Percentiles rank a stretch among this genome's conserved stretches.
These are phyloP conservation scores for Neopelma chrysocephalum DNA, from an alignment of 2,797 vertebrate species.

Conservation along the genomic window DNA sequence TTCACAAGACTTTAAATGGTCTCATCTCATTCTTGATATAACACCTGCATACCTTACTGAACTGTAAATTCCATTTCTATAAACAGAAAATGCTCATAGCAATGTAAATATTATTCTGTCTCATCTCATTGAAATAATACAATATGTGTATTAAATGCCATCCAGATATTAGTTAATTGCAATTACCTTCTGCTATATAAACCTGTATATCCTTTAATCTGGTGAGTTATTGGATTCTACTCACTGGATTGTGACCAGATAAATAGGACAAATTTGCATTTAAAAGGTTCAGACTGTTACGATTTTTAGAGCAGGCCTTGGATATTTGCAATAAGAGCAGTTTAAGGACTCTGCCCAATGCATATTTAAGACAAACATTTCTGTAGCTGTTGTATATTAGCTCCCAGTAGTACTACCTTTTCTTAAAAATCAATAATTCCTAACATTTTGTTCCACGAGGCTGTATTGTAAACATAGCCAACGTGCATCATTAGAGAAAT, in stretches of 20 bases:
- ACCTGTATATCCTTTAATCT: constrained; percentile 67
- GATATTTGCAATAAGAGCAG: constrained; percentile 56
- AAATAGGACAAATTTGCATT: constrained; percentile 69
- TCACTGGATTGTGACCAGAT: constrained; percentile 67
- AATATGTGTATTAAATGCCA: constrained; percentile 62
- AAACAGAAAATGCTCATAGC: constrained; percentile 56
- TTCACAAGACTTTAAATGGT: constrained; percentile 60
- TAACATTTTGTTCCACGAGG: constrained; percentile 31
- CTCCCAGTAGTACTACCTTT: neutral
- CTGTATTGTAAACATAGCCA: constrained; percentile 17
- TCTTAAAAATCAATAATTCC: constrained; percentile 16
- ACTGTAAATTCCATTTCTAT: constrained; percentile 64
- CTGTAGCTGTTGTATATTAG: constrained; percentile 14
- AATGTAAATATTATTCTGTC: constrained; percentile 75
- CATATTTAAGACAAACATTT: constrained; percentile 23
- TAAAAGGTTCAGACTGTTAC: constrained; percentile 59
- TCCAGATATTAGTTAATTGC: constrained; percentile 68
- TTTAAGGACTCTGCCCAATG: constrained; percentile 45
- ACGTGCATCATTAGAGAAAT: constrained; percentile 13
- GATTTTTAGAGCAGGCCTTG: constrained; percentile 61
- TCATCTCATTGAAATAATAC: constrained; percentile 68
- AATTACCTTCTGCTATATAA: constrained; percentile 71
- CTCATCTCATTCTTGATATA: constrained; percentile 55
- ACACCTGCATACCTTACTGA: constrained; percentile 32
- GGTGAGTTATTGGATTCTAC: constrained; percentile 71